Evolutionary conservation across 2,888 invertebrate species (phyloP), one percentile per base, ranked within the genome.

Genomic region (Willowsia nigromaculata): DNA sequence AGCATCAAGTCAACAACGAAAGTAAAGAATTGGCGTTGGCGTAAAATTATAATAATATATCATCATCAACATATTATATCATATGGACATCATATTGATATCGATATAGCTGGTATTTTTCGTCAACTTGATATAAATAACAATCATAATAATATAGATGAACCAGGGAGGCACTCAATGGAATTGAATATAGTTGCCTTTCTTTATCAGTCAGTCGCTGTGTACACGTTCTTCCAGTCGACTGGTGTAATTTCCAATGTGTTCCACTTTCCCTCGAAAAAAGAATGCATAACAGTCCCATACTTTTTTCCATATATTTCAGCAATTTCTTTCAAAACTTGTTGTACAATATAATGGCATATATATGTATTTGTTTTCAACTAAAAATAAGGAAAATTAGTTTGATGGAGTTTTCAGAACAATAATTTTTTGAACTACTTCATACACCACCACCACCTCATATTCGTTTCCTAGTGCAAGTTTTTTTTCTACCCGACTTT

Each of bases 351-450:
- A 40, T 22, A 22, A 40, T 68, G 4, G 25, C n/a, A n/a, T 25
- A 37, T 71, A 37, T 37, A 37, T 5, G 33, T 68, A 71, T 71
- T 71, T 43, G 71, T 71, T 40, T 71, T 25, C 71, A 43, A 71
- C 40, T 43, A 22, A 68, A 68, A 18, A 80, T 80, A 53, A 6
- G 27, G 65, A 56, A 84, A 84, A 84, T 84, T 84, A 74, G 84
- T 84, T 84, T 84, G 74, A 74, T 40, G n/a, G 56, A 74, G 84
- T 84, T 84, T 84, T 40, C 27, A n/a, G 25, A 43, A 59, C 59
- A 74, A 74, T 71, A 71, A 71, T 71, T 71, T n/a, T 68, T 71
- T 43, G 71, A 71, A 71, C 71, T 71, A 71, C 13, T 71, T 71
- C 59, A 59, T 6, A 13, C 7, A 59, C 33, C 30, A 74, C 15